phyloP scores from a whole-genome alignment of 1,140 invertebrate species.

The Macrotrachela quadricornifera region DNA sequence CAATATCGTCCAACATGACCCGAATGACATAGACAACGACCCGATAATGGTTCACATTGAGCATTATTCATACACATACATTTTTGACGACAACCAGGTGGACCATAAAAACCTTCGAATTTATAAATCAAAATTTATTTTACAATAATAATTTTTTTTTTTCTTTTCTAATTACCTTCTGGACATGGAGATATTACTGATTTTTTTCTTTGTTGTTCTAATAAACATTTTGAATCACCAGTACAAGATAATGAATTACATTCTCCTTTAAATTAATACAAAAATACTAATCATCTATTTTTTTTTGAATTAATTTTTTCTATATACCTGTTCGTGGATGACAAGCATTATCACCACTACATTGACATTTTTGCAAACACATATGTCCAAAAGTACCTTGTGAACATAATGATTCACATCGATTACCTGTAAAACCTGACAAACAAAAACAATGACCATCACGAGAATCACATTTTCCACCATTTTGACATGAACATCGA shows the following conservation, averaged over 20 bases:
- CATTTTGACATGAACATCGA: neutral
- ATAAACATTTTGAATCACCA: neutral
- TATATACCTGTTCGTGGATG: too few species aligned
- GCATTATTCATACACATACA: too few species aligned
- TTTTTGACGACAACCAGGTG: too few species aligned
- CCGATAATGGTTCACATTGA: too few species aligned
- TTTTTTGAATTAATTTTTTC: neutral
- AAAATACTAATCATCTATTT: neutral
- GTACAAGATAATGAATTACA: neutral
- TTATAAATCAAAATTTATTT: neutral
- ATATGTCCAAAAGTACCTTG: neutral
- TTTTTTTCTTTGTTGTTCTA: neutral
- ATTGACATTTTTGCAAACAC: neutral
- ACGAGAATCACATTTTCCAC: neutral
- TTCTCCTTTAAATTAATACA: neutral
- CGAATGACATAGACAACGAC: too few species aligned
- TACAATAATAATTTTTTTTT: neutral
- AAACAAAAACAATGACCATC: neutral
- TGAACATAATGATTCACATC: neutral
- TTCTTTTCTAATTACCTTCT: neutral
- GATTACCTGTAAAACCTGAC: neutral
- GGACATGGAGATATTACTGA: neutral
- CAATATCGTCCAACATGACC: too few species aligned
- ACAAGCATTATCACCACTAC: neutral
- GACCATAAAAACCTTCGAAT: neutral